These are phyloP conservation scores for Rostratula benghalensis DNA, from an alignment of 2,113 vertebrate genomes.

Conservation along the genomic window DNA sequence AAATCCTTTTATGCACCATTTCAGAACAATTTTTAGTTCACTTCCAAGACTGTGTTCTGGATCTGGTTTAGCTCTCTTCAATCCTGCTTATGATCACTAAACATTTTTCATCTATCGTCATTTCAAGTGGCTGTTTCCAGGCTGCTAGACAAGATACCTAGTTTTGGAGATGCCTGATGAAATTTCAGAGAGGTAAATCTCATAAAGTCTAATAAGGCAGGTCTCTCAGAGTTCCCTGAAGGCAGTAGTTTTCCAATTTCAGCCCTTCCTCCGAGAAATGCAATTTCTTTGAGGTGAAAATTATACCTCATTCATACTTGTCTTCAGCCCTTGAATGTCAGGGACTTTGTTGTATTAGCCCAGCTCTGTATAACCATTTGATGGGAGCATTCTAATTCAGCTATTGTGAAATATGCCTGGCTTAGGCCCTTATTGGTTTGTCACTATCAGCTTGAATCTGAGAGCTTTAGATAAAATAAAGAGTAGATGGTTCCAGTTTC, in stretches of 20 bases:
- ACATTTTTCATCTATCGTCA: background rate
- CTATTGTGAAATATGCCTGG: background rate
- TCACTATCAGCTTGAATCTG: background rate
- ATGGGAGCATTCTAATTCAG: background rate
- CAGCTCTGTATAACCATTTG: background rate
- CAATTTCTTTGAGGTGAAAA: background rate
- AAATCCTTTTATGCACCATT: background rate
- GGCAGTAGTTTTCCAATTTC: background rate
- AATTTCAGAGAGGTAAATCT: background rate
- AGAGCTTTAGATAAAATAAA: background rate
- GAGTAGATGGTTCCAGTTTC: background rate
- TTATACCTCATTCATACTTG: background rate
- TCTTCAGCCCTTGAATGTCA: background rate
- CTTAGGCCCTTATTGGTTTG: background rate
- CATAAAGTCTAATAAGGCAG: background rate
- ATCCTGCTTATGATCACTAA: background rate
- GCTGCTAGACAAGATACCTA: background rate
- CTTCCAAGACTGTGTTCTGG: background rate
- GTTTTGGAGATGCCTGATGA: background rate
- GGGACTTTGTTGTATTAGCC: background rate
- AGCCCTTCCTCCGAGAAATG: background rate
- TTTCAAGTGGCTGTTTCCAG: conserved; percentile 8
- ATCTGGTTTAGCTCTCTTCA: background rate
- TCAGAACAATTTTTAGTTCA: background rate
- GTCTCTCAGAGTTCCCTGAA: background rate